Base-by-base conservation (phyloP, 2,888 invertebrate species). In the Limnephilus auricula region DNA sequence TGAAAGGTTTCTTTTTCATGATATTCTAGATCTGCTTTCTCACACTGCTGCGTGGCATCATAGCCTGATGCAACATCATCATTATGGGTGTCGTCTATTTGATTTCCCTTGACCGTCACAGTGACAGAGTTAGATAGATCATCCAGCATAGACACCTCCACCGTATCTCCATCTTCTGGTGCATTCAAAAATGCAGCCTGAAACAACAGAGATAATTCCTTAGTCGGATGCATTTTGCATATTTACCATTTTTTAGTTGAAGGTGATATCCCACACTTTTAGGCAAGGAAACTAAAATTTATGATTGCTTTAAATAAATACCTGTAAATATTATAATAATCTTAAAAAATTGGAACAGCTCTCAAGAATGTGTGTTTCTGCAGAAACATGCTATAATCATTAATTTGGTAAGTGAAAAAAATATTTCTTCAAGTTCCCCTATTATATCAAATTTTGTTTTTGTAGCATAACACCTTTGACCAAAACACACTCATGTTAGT, bases 1-100 rank as follows among this genome's bases (percentile, higher is more conserved):
- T 86, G 86, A 79, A 84, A 40, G 12, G 80, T 91, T 94, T 97
- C 97, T 93, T 97, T 97, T 93, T 97, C 97, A 93, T 97, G 97
- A 87, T 96, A 96, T 94, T 97, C 97, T 50, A 97, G 94, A 94
- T 97, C 97, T 0, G 97, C 97, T 93, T 97, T 97, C 94, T 97
- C 97, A 85, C 96, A 96, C 91, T 95, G 95, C 3, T 95, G 95
- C 92, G 88, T 91, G 84, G 92, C 92, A 91, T 94, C 93, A 88
- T 93, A 34, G 90, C 87, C 45, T 90, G 90, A 37, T 88, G 82
- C n/a, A 32, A 78, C 65, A 92, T 91, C 79, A 93, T 93, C 83
- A 79, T 84, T 65, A 15, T 40, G 83, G 15, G 31, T 50, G 15
- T 65, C 65, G 18, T 86, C 86, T 50, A 86, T 86, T 86, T 86